Evolutionary conservation across 2,797 vertebrate species (phyloP), one percentile per base, ranked within the genome.

Genomic region (Lophotriccus pileatus): DNA sequence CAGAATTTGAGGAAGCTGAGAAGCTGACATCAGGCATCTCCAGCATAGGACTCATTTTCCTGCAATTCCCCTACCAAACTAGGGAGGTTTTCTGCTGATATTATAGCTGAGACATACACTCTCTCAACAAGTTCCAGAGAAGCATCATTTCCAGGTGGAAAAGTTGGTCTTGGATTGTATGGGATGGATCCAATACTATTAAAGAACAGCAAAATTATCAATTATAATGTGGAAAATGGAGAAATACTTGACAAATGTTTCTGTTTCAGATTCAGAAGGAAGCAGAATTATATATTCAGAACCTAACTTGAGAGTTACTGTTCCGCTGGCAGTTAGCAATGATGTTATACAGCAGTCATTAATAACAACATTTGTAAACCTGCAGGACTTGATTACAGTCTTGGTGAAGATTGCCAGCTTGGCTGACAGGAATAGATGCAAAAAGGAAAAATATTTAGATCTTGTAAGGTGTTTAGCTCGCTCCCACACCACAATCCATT

Each of bases 391-490:
- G 34, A 83, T 93, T 95, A 92, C 46, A 69, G 37, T 68, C 84
- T 86, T 91, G 78, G 75, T 95, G 67, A 94, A 72, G 56, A 87
- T 50, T 92, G 84, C 78, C 92, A 95, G 86, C 60, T 87, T 95
- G 90, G 80, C 72, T 93, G 93, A 84, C 64, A 94, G 81, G 70
- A 91, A 53, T 70, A 95, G 72, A 81, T 95, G 60, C 44, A 89
- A 56, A 92, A 90, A 81, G 47, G 47, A 91, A 94, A 94, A 95
- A 88, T 95, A 95, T 94, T 95, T 94, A 91, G 43, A 59, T 74
- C 18, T 95, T 80, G n/a, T 67, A 87, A 93, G 76, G 83, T 92
- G 74, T 66, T 93, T 84, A 79, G 79, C 47, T 94, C 0, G 0
- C 84, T 86, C 94, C 79, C 69, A 75, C 52, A 17, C 78, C 86